These are phyloP conservation scores for Tetragonisca angustula DNA, from an alignment of 2,888 invertebrate species.

Conservation along the genomic window DNA sequence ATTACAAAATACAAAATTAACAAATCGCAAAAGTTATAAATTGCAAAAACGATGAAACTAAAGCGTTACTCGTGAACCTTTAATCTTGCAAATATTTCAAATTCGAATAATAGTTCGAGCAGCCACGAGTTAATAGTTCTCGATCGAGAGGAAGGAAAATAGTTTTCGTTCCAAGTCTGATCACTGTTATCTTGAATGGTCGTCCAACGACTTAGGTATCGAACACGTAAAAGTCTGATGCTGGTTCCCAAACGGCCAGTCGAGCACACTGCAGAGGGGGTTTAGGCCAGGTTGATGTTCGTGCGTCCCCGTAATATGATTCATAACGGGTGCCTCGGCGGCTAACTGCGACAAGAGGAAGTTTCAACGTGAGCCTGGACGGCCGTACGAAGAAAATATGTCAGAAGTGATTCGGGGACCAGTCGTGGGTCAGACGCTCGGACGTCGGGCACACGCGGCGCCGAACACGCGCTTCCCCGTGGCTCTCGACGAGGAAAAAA, in stretches of 20 bases:
- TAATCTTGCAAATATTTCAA: neutral
- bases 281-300: slow-evolving; percentile 58
- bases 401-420: slow-evolving; percentile 62
- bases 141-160: slow-evolving; percentile 1
- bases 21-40: no score
- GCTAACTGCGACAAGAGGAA: slow-evolving; percentile 42
- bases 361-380: slow-evolving; percentile 34
- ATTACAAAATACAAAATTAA: no score
- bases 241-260: slow-evolving; percentile 12
- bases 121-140: neutral
- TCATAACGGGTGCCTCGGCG: slow-evolving; percentile 51
- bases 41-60: no score
- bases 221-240: slow-evolving; percentile 32
- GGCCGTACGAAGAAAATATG: slow-evolving; percentile 56
- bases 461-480: slow-evolving; percentile 45
- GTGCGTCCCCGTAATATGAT: slow-evolving; percentile 64
- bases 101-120: neutral
- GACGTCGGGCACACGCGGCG: neutral
- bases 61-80: no score
- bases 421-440: slow-evolving; percentile 34
- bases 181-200: slow-evolving; percentile 29
- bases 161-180: slow-evolving; percentile 23
- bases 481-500: slow-evolving; percentile 22
- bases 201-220: slow-evolving; percentile 39
- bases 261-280: slow-evolving; percentile 12